Evolutionary conservation across 2,888 invertebrate species (phyloP), one percentile per base, ranked within the genome.

Genomic region (Eupeodes luniger): DNA sequence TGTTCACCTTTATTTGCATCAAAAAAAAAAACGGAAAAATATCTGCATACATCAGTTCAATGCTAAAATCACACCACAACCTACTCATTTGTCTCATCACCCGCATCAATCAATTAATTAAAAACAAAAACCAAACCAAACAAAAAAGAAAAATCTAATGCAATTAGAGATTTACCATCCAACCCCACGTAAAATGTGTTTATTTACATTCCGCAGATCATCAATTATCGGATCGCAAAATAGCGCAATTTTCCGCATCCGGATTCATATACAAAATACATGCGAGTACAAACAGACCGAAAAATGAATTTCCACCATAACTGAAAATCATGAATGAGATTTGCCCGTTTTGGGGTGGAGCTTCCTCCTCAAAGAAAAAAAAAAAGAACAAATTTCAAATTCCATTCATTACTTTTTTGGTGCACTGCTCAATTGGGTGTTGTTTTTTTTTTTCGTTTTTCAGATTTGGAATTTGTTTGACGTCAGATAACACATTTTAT

Each of bases 151-250:
- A 47, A 47, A 47, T 14, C 14, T 12, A 47, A 44, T 27, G 51
- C 51, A 67, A 51, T 67, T 34, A 55, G 2, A 57, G 59, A 72
- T 72, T 16, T 27, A 57, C 57, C 12, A 11, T 19, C 57, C 57
- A 47, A 44, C 27, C 40, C 61, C 6, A 10, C 14, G 4, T 47
- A 47, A 49, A 16, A 55, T 36, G 16, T 75, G 59, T 86, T 79
- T 82, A 75, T 79, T 82, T 82, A 72, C 82, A 66, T 86, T 79
- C 59, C 79, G n/a, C 16, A 79, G 70, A 86, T 79, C 75, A 86
- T 79, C 75, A 86, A 74, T 75, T 69, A 51, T 67, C 72, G 40
- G 74, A 86, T 82, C 75, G 53, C 75, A 82, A 72, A 70, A 44
- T 61, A 59, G 34, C 78, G 34, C 27, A 27, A 27, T 51, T 40